A percentile compares a stretch with the other conserved stretches of the same genome.
Conservation (phyloP, 2,113 vertebrate species). For the Lepidiolamprologus cunningtoni region DNA sequence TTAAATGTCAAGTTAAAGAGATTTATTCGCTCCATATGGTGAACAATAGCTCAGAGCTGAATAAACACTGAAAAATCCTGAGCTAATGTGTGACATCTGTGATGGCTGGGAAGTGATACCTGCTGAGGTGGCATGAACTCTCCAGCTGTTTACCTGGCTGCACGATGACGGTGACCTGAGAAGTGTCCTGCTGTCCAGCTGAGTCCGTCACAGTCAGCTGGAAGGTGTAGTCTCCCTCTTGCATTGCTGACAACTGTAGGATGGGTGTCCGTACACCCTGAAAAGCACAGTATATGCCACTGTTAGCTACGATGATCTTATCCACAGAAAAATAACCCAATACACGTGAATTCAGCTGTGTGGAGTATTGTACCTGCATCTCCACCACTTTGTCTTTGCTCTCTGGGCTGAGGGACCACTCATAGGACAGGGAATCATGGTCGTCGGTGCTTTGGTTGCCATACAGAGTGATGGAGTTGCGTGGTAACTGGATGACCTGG, state of each 20-base stretch:
- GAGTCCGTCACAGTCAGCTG: slow-evolving; percentile 94
- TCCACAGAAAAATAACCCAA: background rate
- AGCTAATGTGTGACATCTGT: background rate
- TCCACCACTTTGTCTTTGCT: slow-evolving; percentile 97
- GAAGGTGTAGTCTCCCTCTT: slow-evolving; percentile 97
- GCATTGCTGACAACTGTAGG: slow-evolving; percentile 92
- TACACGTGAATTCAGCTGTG: accelerated
- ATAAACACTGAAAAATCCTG: background rate
- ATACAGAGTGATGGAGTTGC: slow-evolving; percentile 85
- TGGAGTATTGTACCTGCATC: slow-evolving; percentile 83
- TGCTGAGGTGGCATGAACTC: background rate
- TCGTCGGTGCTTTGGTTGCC: slow-evolving; percentile 95
- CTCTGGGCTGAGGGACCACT: slow-evolving; percentile 92
- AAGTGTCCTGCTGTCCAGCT: slow-evolving; percentile 86
- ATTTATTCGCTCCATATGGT: background rate
- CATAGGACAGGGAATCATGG: slow-evolving; percentile 87
- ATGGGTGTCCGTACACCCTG: slow-evolving; percentile 89
- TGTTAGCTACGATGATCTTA: background rate
- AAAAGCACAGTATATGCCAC: background rate
- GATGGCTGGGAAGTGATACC: background rate
- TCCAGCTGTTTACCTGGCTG: slow-evolving; percentile 83
- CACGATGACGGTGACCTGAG: slow-evolving; percentile 92
- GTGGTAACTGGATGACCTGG: slow-evolving; percentile 88
- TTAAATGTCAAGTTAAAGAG: background rate
- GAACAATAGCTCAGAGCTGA: background rate